A percentile compares a stretch with the other conserved stretches of the same genome.
Conservation (phyloP, 2,113 vertebrate genomes). For the Heterotis niloticus region DNA sequence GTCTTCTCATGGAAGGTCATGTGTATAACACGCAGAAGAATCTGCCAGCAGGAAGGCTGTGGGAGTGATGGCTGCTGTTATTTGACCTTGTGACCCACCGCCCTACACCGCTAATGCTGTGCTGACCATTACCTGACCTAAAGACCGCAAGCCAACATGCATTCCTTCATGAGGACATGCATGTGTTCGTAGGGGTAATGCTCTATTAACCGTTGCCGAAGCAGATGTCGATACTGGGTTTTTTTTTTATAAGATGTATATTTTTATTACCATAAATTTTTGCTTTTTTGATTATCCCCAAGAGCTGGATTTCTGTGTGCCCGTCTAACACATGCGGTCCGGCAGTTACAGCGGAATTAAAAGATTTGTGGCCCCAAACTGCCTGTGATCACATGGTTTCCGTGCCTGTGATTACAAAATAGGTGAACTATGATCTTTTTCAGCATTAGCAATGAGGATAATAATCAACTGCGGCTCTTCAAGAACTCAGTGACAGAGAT, state of each 20-base stretch:
- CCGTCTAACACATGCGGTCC: slow-evolving; percentile 2
- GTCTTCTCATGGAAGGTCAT: too few relatives aligned
- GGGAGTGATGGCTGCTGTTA: slow-evolving; percentile 53
- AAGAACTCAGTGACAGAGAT: slow-evolving; percentile 21
- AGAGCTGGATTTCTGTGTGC: neutral
- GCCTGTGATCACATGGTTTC: slow-evolving; percentile 10
- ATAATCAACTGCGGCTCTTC: slow-evolving; percentile 21
- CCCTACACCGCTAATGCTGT: slow-evolving; percentile 45
- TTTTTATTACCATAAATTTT: neutral
- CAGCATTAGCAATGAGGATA: slow-evolving; percentile 17
- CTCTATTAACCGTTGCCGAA: neutral
- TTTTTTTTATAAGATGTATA: neutral
- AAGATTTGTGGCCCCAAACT: slow-evolving; percentile 25
- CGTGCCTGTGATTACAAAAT: slow-evolving; percentile 12
- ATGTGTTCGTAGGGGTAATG: neutral
- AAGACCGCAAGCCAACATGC: neutral
- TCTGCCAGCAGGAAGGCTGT: neutral
- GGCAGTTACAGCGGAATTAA: slow-evolving; percentile 21
- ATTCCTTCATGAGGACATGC: neutral
- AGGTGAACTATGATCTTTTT: slow-evolving; percentile 20
- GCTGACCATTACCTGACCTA: neutral
- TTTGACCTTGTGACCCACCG: slow-evolving; percentile 44
- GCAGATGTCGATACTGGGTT: neutral
- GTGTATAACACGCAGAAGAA: neutral
- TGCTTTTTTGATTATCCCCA: neutral